Evolutionary conservation across 1,140 invertebrate genomes (phyloP).

Genomic region (Brachionus koreanus): DNA sequence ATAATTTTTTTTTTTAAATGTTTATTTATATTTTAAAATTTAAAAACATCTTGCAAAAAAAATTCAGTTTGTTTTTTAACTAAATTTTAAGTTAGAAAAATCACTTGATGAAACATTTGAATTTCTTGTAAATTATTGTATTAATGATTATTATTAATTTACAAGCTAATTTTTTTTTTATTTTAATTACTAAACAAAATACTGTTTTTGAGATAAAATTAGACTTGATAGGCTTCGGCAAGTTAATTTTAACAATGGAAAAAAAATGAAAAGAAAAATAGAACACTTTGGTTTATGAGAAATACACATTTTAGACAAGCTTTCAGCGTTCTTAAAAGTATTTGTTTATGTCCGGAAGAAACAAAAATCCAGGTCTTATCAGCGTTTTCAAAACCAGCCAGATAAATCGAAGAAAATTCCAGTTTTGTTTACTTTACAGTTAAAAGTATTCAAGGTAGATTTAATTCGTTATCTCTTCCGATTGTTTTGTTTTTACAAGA

Average conservation of each 20-base stretch:
- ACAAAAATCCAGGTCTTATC: not conserved
- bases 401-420: not conserved
- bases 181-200: too few relatives aligned
- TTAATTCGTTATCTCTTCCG: not conserved
- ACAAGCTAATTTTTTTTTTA: too few relatives aligned
- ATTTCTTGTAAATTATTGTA: too few relatives aligned
- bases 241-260: not conserved
- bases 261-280: too few relatives aligned
- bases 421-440: not conserved
- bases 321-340: not conserved
- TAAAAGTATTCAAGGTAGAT: constrained; percentile 27
- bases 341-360: not conserved
- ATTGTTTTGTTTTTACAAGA: not conserved
- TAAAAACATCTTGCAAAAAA: too few relatives aligned
- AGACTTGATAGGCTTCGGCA: not conserved
- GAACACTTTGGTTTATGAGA: too few relatives aligned
- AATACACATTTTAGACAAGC: not conserved
- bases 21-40: too few relatives aligned
- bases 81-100: too few relatives aligned
- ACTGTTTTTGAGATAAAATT: not conserved
- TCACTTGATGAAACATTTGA: too few relatives aligned
- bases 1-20: too few relatives aligned
- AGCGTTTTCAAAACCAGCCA: not conserved
- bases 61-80: too few relatives aligned
- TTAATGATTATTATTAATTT: too few relatives aligned